These are phyloP conservation scores for Hanleya hanleyi DNA, from an alignment of 2,888 invertebrate genomes.

Conservation along the genomic window DNA sequence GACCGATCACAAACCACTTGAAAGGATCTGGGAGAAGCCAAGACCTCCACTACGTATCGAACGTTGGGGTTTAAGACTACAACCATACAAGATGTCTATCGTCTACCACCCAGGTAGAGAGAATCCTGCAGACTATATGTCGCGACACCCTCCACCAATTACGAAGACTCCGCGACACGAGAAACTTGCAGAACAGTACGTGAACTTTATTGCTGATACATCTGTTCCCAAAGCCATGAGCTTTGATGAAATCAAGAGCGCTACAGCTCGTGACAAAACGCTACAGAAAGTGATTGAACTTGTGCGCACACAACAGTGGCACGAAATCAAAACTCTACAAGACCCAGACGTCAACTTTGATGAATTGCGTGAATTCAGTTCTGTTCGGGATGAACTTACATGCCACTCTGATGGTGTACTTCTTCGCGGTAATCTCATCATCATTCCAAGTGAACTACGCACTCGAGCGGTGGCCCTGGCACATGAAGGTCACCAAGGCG, in stretches of 20 bases:
- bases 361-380: background rate
- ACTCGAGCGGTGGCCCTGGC: conserved; percentile 19
- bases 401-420: background rate
- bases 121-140: conserved; percentile 46
- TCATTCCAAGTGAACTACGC: background rate
- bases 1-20: conserved; percentile 49
- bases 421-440: background rate
- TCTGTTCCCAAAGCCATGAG: conserved; percentile 24
- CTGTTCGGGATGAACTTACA: conserved; percentile 4
- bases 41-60: conserved; percentile 44
- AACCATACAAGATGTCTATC: conserved; percentile 34
- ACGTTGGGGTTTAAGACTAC: conserved; percentile 40
- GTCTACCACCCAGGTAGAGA: conserved; percentile 33
- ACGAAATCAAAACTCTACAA: background rate
- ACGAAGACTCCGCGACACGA: conserved; percentile 6
- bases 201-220: conserved; percentile 24
- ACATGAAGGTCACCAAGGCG: conserved; percentile 35
- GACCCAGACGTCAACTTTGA: background rate
- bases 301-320: background rate
- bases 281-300: conserved; percentile 10
- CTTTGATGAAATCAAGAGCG: background rate
- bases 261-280: background rate
- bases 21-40: conserved; percentile 23
- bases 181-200: conserved; percentile 30
- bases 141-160: conserved; percentile 38